Percentiles rank a stretch among this genome's conserved stretches.
phyloP scores from a whole-genome alignment of 2,113 vertebrate genomes.

The Fregetta grallaria region DNA sequence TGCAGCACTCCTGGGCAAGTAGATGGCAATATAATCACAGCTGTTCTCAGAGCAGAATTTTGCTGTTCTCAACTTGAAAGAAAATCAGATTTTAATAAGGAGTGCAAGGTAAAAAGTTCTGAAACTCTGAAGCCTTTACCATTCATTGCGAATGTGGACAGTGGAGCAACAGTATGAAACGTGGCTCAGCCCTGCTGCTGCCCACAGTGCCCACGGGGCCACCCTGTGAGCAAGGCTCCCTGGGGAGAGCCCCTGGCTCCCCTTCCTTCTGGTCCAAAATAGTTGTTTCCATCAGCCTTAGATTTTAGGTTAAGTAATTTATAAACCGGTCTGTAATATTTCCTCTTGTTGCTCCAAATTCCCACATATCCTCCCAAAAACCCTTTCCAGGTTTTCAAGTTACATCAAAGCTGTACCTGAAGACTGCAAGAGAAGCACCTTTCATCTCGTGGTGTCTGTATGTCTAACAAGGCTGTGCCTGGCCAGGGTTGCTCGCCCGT shows the following conservation, averaged over 20 bases:
- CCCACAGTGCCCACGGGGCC: rapidly evolving
- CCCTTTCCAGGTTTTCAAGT: not conserved
- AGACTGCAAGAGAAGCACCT: not conserved
- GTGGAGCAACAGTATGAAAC: not conserved
- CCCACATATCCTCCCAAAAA: not conserved
- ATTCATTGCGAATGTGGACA: not conserved
- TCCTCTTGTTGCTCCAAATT: not conserved
- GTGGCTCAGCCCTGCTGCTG: not conserved
- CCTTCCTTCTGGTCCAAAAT: not conserved
- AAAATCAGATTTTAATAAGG: not conserved
- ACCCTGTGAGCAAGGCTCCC: not conserved
- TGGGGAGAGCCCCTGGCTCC: not conserved
- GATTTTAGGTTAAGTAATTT: not conserved
- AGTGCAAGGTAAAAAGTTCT: not conserved
- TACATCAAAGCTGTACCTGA: not conserved
- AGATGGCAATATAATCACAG: not conserved
- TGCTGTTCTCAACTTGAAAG: not conserved
- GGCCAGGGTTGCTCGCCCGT: not conserved
- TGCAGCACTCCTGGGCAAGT: not conserved
- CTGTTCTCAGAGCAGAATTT: not conserved
- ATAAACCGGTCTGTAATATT: not conserved
- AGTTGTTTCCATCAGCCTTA: not conserved
- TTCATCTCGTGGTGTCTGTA: not conserved
- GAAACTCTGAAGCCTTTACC: not conserved
- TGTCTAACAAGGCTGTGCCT: not conserved